Percentiles rank a stretch among this genome's conserved stretches.
Evolutionary conservation across 2,797 vertebrate genomes (phyloP).

Genomic region (Rhinophrynus dorsalis): DNA sequence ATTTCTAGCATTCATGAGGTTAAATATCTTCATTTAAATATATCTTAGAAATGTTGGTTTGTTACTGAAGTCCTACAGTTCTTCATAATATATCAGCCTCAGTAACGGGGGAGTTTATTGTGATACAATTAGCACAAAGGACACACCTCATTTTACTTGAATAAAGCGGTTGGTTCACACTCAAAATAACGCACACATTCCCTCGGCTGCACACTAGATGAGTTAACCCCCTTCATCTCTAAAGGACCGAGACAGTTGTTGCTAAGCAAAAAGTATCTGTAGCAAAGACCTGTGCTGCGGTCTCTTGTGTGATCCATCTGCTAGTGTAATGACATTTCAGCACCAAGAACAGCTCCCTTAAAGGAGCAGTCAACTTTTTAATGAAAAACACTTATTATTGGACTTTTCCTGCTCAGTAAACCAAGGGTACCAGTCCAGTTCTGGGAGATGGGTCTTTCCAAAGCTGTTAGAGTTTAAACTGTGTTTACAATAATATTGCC

Average conservation of each 20-base stretch:
- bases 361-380: not conserved
- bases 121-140: constrained; percentile 8
- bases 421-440: no score
- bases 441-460: no score
- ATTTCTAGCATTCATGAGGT: no score
- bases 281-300: not conserved
- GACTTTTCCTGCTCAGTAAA: not conserved
- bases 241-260: not conserved
- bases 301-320: not conserved
- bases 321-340: constrained; percentile 23
- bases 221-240: constrained; percentile 2
- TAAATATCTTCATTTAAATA: no score
- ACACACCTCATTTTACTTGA: constrained; percentile 10
- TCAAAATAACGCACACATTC: not conserved
- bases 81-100: no score
- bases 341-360: constrained; percentile 27
- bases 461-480: no score
- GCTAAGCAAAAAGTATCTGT: not conserved
- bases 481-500: no score
- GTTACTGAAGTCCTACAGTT: no score
- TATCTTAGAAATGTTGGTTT: no score
- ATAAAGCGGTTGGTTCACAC: constrained; percentile 6
- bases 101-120: not conserved
- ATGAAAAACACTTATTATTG: not conserved
- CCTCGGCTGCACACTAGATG: not conserved